A percentile compares a stretch with the other conserved stretches of the same genome.
These are phyloP conservation scores for Cariama cristata DNA, from an alignment of 2,113 vertebrate species.

Conservation along the genomic window DNA sequence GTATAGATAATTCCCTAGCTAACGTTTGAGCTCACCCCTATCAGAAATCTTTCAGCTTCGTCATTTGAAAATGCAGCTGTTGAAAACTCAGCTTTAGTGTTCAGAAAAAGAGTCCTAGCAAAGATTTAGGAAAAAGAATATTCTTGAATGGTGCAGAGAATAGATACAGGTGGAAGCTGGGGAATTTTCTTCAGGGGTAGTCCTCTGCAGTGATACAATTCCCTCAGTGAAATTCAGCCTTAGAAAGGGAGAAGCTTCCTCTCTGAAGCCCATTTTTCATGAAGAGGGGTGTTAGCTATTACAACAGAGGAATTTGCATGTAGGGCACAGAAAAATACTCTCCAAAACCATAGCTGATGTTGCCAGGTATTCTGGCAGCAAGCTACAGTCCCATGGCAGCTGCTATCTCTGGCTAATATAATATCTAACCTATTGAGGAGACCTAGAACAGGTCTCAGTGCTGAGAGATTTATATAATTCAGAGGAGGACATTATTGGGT, in stretches of 20 bases:
- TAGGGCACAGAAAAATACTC: neutral
- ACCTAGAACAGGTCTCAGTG: neutral
- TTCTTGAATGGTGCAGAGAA: neutral
- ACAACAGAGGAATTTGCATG: neutral
- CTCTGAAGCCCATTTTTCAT: neutral
- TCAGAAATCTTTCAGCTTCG: neutral
- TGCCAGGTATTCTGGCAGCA: neutral
- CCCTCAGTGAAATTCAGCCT: neutral
- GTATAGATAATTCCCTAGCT: neutral
- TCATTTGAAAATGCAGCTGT: accelerated
- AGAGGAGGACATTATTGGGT: neutral
- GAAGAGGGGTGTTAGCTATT: neutral
- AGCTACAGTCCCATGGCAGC: neutral
- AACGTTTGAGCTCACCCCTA: neutral
- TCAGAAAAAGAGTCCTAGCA: neutral
- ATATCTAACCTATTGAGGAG: neutral
- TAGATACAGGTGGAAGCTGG: neutral
- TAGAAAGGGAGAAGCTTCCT: neutral
- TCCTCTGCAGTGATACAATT: neutral
- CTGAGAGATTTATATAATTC: neutral
- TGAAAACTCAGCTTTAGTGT: neutral
- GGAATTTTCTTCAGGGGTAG: neutral
- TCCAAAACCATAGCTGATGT: neutral
- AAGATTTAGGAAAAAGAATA: neutral
- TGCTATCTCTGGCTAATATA: neutral